Evolutionary conservation across 2,113 vertebrate species (phyloP), one percentile per base, ranked within the genome.

Genomic region (Oncorhynchus mykiss): DNA sequence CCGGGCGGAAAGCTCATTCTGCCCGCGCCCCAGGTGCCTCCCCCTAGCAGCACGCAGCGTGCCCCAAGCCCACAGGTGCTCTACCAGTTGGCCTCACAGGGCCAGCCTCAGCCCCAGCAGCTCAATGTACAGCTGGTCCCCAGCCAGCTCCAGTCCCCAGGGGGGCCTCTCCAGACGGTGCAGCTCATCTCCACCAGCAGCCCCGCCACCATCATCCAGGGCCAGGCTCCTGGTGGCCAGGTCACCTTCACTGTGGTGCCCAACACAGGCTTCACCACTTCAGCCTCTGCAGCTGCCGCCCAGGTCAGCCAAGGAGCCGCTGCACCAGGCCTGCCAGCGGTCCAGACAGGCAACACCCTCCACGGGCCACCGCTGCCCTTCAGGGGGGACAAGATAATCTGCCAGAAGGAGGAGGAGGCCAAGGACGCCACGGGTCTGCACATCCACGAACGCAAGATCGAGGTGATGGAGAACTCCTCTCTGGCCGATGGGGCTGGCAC

Each of bases 371-470:
- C 93, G 78, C 93, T 95, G 76, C 95, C 95, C n/a, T 96, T 99
- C 82, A 94, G 95, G 95, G 98, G 97, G 89, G 98, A 99, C 94
- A 98, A 96, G 92, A 99, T 99, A 78, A 99, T 99, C 92, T 99
- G 98, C 95, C 97, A 99, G 94, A 99, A 99, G 93, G 98, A 99
- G 93, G 98, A 99, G 93, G 97, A 99, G 92, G 98, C 98, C 89
- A 99, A 99, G 91, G 98, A 99, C 74, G 96, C 96, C 86, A 97
- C 98, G 74, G 98, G 97, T 92, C 95, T 99, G 90, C 97, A 99
- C 73, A 91, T 99, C 87, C 98, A 99, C 4, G 98, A 99, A 85
- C 95, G 96, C 81, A 99, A 96, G 94, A 99, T 99, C 59, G 97
- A 99, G 93, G 96, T 99, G 79, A 97, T 99, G 97, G 98, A 99